Percentiles rank a stretch among this genome's conserved stretches.
Conservation (phyloP, 2,113 vertebrate species). For the Gila orcuttii region DNA sequence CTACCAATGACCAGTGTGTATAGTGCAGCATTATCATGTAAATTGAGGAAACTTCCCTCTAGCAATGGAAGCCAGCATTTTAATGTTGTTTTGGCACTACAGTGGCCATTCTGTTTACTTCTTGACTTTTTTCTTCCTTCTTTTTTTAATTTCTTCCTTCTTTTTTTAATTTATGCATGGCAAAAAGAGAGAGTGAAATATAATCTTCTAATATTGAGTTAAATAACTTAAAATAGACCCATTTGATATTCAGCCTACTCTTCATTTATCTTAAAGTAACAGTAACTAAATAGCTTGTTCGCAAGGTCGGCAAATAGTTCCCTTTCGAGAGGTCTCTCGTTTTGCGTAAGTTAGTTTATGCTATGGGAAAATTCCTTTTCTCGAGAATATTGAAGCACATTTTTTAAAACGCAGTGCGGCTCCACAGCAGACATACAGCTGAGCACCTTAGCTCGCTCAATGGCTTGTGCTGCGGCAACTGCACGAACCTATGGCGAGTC, state of each 20-base stretch:
- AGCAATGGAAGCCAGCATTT: constrained; percentile 47
- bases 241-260: background rate
- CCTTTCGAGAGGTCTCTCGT: too few relatives aligned
- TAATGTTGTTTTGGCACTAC: constrained; percentile 5
- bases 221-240: background rate
- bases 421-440: too few relatives aligned
- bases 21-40: constrained; percentile 69
- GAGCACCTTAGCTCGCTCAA: too few relatives aligned
- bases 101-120: background rate
- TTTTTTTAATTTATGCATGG: background rate
- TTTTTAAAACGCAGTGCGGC: too few relatives aligned
- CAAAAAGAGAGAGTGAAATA: background rate
- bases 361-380: too few relatives aligned
- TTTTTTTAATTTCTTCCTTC: background rate
- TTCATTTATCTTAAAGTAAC: background rate
- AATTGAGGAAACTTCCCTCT: constrained; percentile 63
- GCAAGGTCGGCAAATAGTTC: background rate
- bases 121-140: background rate
- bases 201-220: background rate
- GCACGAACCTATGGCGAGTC: too few relatives aligned
- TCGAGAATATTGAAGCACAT: too few relatives aligned
- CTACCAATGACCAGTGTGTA: constrained; percentile 67
- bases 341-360: too few relatives aligned
- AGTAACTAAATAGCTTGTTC: background rate
- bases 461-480: too few relatives aligned